Evolutionary conservation across 2,888 invertebrate species (phyloP), one percentile per base, ranked within the genome.

Genomic region (Tolmerus cingulatus): DNA sequence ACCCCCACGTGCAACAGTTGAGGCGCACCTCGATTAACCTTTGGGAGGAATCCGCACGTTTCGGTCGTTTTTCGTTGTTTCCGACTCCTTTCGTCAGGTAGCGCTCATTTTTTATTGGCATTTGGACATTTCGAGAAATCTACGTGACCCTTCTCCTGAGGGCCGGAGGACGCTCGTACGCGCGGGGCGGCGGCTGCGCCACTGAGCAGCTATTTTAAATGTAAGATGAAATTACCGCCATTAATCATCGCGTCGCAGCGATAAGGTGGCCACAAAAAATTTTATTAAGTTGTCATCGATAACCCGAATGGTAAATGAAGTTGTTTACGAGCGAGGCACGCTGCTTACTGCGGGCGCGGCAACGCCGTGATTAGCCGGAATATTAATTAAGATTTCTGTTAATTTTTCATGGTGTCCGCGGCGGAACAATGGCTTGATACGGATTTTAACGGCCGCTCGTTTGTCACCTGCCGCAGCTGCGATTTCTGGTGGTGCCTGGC

Each of bases 281-380:
- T 84, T 84, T 84, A 84, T 84, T 57, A 84, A 84, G 84, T 84
- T 84, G 84, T 84, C 84, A 84, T 84, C 84, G 74, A 84, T 84
- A 74, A 84, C 19, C 34, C 40, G 84, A 84, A 84, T 84, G 84
- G 23, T 57, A 84, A 74, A 74, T 84, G 84, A 19, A 57, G 37
- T 74, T 84, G 84, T 84, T 84, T 84, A 74, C 23, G 40, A 51
- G 2, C 23, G 9, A 40, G 66, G 19, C 74, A 43, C 74, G 37
- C 34, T 66, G 19, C 57, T 84, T 23, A 66, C 66, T 23, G 40
- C 23, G 8, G 14, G 14, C 66, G 4, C 7, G 37, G 66, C n/a
- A 27, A 51, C 81, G 16, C 16, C 9, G 51, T 16, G n/a, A 30
- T 55, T 55, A 46, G 14, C 34, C 4, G 81, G 84, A 84, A 84